Percentiles rank a stretch among this genome's conserved stretches.
Evolutionary conservation across 2,797 vertebrate genomes (phyloP).

Genomic region (Yasuhikotakia modesta): DNA sequence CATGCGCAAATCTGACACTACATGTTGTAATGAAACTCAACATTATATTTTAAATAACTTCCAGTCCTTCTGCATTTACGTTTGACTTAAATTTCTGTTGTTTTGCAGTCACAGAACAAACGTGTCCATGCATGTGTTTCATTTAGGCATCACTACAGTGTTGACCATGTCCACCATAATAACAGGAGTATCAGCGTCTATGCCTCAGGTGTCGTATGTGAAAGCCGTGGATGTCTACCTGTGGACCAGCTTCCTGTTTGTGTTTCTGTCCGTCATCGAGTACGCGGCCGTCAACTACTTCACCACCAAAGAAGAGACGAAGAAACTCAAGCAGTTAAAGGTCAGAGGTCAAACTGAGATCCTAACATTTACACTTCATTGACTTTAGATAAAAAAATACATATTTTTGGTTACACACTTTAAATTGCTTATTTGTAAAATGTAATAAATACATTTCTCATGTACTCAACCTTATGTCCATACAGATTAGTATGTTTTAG

Average conservation of each 20-base stretch:
- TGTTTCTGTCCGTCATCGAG: conserved; percentile 90
- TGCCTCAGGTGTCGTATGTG: conserved; percentile 91
- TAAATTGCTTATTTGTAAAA: too few relatives aligned
- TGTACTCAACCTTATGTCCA: too few relatives aligned
- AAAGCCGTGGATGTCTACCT: conserved; percentile 88
- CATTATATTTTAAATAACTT: too few relatives aligned
- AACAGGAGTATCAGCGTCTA: conserved; percentile 86
- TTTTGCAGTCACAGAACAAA: neutral
- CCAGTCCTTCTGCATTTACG: too few relatives aligned
- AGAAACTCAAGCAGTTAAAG: conserved; percentile 83
- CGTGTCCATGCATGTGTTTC: conserved; percentile 2
- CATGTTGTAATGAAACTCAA: too few relatives aligned
- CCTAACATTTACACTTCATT: too few relatives aligned
- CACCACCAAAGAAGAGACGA: conserved; percentile 86
- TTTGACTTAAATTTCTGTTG: too few relatives aligned
- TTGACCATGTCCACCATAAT: conserved; percentile 92
- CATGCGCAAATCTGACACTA: too few relatives aligned
- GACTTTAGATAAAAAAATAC: too few relatives aligned
- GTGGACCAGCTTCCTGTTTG: conserved; percentile 84
- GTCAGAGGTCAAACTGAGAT: conserved; percentile 61
- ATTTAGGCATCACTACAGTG: conserved; percentile 76
- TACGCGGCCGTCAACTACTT: conserved; percentile 91
- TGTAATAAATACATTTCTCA: too few relatives aligned
- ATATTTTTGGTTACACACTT: too few relatives aligned
- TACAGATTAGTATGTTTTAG: too few relatives aligned